These are phyloP conservation scores for Benitochromis conjunctus DNA, from an alignment of 2,113 vertebrate species.

Conservation along the genomic window DNA sequence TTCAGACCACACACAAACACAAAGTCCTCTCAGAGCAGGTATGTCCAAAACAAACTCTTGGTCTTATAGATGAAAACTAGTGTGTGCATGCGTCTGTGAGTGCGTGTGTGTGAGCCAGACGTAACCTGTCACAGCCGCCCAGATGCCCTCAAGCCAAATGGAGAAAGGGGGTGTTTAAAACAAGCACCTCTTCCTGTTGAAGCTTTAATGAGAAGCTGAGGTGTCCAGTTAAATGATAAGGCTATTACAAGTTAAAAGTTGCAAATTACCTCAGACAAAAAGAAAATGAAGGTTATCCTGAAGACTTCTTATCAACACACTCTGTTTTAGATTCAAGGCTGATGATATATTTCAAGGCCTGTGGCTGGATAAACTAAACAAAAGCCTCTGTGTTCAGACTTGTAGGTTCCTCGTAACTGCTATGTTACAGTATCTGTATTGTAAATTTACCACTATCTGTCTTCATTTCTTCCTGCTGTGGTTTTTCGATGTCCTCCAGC, in stretches of 20 bases:
- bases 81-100: not conserved
- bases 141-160: constrained; percentile 45
- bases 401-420: not conserved
- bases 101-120: constrained; percentile 4
- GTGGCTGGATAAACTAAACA: not conserved
- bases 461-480: not conserved
- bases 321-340: not conserved
- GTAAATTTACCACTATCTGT: not conserved
- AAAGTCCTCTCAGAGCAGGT: constrained; percentile 1
- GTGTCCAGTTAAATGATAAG: constrained; percentile 11
- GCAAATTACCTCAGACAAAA: not conserved
- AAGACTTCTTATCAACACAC: not conserved
- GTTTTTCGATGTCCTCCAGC: not conserved
- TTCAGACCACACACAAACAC: constrained; percentile 48
- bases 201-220: constrained; percentile 29
- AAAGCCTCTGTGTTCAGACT: not conserved
- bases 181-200: not conserved
- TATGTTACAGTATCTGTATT: not conserved
- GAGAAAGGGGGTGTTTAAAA: constrained; percentile 43
- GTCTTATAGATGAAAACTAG: constrained; percentile 25
- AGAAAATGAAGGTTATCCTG: not conserved
- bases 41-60: constrained; percentile 37
- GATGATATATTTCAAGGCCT: not conserved
- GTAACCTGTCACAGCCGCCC: constrained; percentile 28
- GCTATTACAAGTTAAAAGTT: not conserved